phyloP scores from a whole-genome alignment of 2,797 vertebrate species.

The Falco rusticolus region DNA sequence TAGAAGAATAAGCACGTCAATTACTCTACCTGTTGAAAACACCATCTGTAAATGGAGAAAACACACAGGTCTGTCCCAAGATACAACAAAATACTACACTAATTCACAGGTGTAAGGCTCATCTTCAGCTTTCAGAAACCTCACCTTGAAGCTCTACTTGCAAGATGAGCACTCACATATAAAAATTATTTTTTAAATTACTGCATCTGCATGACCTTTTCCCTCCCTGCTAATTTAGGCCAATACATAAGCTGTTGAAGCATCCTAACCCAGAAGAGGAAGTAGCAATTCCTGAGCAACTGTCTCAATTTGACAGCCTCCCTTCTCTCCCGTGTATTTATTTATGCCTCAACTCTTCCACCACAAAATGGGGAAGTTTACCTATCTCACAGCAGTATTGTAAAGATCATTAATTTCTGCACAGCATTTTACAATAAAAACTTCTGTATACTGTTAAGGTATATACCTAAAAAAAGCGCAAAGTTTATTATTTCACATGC shows the following conservation, averaged over 20 bases:
- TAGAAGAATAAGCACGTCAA: background rate
- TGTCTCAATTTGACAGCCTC: background rate
- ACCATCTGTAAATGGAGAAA: background rate
- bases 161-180: background rate
- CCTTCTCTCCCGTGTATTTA: background rate
- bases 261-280: background rate
- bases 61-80: background rate
- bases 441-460: background rate
- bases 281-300: background rate
- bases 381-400: background rate
- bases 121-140: constrained; percentile 27
- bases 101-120: background rate
- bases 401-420: background rate
- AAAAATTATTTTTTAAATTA: background rate
- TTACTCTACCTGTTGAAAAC: background rate
- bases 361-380: background rate
- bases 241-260: background rate
- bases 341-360: background rate
- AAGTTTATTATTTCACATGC: background rate
- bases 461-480: background rate
- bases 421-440: background rate
- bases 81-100: background rate
- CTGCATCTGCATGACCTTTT: background rate
- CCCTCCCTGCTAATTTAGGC: background rate
- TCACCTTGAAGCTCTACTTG: background rate